These are phyloP conservation scores for Sinocyclocheilus grahami DNA, from an alignment of 2,113 vertebrate genomes.

Conservation along the genomic window DNA sequence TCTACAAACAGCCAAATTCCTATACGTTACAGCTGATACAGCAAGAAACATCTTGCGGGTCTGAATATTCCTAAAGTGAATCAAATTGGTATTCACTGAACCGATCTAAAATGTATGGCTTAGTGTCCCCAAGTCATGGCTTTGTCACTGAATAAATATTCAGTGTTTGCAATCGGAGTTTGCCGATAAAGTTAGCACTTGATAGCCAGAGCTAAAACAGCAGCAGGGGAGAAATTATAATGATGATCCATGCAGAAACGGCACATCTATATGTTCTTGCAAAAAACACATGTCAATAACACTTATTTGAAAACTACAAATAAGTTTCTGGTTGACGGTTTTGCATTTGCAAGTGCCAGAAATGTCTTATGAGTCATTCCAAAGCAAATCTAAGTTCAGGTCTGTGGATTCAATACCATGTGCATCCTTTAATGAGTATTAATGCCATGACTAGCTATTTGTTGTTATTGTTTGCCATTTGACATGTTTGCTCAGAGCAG, in stretches of 20 bases:
- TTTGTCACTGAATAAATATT: too few species aligned
- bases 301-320: not conserved
- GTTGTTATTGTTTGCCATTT: not conserved
- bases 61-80: too few species aligned
- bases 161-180: too few species aligned
- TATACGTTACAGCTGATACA: too few species aligned
- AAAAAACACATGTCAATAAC: not conserved
- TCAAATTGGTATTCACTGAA: too few species aligned
- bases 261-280: too few species aligned
- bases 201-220: not conserved
- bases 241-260: not conserved
- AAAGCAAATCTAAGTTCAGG: not conserved
- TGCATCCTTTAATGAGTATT: constrained; percentile 14
- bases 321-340: not conserved
- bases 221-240: constrained; percentile 36
- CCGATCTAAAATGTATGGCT: too few species aligned
- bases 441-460: constrained; percentile 27
- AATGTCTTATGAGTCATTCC: not conserved
- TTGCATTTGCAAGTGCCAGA: not conserved
- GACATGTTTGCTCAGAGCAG: constrained; percentile 1
- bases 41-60: too few species aligned
- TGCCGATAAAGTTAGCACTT: too few species aligned
- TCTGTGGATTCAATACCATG: not conserved
- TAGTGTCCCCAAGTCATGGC: too few species aligned
- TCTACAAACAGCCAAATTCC: too few species aligned